Percentiles rank a stretch among this genome's conserved stretches.
phyloP scores from a whole-genome alignment of 1,140 invertebrate species.

The Pseudobourletiella spinata region DNA sequence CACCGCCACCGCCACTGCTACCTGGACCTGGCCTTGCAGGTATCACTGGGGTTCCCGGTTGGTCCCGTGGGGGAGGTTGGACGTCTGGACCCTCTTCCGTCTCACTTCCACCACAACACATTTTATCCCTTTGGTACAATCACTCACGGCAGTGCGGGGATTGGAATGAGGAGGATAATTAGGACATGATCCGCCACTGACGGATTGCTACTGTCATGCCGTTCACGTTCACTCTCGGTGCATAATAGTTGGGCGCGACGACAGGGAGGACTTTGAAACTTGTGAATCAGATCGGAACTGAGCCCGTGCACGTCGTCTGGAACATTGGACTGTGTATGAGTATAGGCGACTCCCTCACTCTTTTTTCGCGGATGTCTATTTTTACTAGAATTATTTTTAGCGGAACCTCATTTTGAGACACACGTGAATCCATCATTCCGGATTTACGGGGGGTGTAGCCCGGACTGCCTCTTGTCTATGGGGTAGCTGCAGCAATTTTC shows the following conservation, averaged over 20 bases:
- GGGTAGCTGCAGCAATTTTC: background rate
- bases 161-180: too few relatives aligned
- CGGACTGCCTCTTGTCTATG: background rate
- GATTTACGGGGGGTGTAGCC: background rate
- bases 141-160: too few relatives aligned
- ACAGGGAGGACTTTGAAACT: background rate
- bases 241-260: too few relatives aligned
- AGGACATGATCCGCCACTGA: too few relatives aligned
- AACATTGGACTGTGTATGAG: background rate
- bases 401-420: conserved; percentile 18
- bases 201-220: background rate
- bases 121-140: background rate
- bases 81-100: conserved; percentile 1
- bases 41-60: background rate
- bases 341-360: too few relatives aligned
- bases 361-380: conserved; percentile 22
- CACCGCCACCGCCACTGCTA: background rate
- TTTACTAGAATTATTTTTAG: conserved; percentile 20
- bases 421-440: conserved; percentile 15
- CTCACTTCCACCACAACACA: conserved; percentile 25
- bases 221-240: too few relatives aligned
- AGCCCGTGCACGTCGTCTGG: background rate
- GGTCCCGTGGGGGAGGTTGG: background rate
- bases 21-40: too few relatives aligned
- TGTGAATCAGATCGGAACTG: background rate